Evolutionary conservation across 2,888 invertebrate species (phyloP), one percentile per base, ranked within the genome.

Genomic region (Agrotis clavis): DNA sequence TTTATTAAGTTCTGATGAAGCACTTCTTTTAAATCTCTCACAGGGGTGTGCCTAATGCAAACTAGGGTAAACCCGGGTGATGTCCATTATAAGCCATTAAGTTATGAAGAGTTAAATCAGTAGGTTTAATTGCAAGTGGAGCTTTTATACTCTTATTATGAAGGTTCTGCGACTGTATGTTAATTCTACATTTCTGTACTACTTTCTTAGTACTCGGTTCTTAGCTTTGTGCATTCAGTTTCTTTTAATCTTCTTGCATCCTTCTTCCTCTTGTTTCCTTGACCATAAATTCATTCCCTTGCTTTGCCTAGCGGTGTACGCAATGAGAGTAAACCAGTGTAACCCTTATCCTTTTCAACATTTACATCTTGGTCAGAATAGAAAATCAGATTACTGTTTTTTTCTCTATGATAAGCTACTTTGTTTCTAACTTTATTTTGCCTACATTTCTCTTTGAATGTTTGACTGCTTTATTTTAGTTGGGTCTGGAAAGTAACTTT

Each of bases 401-500:
- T 6, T 16, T 56, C 16, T 53, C 25, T 21, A 62, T 18, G 6
- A 45, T 16, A 25, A 59, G 13, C 14, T 45, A 18, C 30, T 66
- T 50, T 21, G 2, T n/a, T 57, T 45, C 25, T 21, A 54, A 21
- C 25, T 25, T 25, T 25, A 25, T 65, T 56, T 14, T 63, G 47
- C 41, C 41, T 50, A 21, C 13, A 56, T 54, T 45, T 61, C 19
- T 53, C 30, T 51, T 67, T 14, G 21, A 13, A 11, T 6, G 13
- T 25, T 30, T 21, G 0, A 69, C 54, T 72, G 9, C 11, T 60
- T 74, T 51, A 6, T 45, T 45, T 1, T 62, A 19, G 19, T 25
- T 11, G 2, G 7, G 45, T 16, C 54, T 60, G n/a, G 13, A 14
- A 51, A n/a, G 30, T 60, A 60, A 71, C 59, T 65, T 64, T 16